Conservation (phyloP, 64 coral and sea anemone species). For the Porites lutea region DNA sequence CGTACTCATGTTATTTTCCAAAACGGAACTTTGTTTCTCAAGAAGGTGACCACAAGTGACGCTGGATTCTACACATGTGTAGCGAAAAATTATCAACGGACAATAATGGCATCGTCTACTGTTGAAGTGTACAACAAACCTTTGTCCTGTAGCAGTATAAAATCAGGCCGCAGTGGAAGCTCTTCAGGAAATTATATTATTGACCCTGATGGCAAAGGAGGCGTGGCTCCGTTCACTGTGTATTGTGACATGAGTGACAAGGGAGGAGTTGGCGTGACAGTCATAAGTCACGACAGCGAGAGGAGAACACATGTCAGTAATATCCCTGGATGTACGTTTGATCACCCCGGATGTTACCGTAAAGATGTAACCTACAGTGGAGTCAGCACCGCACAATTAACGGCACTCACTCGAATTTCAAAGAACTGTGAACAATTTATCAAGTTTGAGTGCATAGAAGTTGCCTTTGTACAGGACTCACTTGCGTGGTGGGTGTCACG, state of each 20-base stretch:
- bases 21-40: slow-evolving; percentile 48
- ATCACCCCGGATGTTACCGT: background rate
- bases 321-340: background rate
- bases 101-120: background rate
- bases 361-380: slow-evolving; percentile 24
- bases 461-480: no score
- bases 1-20: background rate
- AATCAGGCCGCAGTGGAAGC: background rate
- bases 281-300: slow-evolving; percentile 52
- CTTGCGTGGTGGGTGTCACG: no score
- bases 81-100: slow-evolving; percentile 16
- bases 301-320: background rate
- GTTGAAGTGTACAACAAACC: background rate
- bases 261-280: slow-evolving; percentile 38
- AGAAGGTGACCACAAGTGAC: background rate
- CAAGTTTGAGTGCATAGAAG: slow-evolving; percentile 12
- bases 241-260: slow-evolving; percentile 67
- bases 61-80: slow-evolving; percentile 23
- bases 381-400: slow-evolving; percentile 20
- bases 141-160: slow-evolving; percentile 30
- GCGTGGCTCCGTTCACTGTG: slow-evolving; percentile 30
- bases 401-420: slow-evolving; percentile 21
- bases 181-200: slow-evolving; percentile 17
- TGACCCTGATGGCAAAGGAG: slow-evolving; percentile 40
- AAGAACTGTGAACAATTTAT: slow-evolving; percentile 69